Evolutionary conservation across 2,113 vertebrate species (phyloP), one percentile per base, ranked within the genome.

Genomic region (Seriola dumerili): DNA sequence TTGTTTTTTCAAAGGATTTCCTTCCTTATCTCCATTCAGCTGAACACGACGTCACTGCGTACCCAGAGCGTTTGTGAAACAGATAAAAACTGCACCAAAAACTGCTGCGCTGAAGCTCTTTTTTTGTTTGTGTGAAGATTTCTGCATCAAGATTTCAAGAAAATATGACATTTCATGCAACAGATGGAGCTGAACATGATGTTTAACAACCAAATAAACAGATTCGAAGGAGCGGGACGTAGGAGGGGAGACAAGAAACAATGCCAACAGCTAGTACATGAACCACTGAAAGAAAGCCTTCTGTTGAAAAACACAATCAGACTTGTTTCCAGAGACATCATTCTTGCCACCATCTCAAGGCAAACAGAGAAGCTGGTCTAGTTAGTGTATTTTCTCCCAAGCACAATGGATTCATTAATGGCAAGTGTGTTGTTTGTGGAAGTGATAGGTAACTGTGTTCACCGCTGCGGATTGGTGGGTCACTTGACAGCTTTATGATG

Each of bases 181-280:
- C 76, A 80, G 48, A 71, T 66, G 52, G 63, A 67, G 76, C 25
- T 1, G 9, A 78, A 61, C 36, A 57, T 21, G 21, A 61, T 76
- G 74, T 67, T 81, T 72, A 68, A 38, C 80, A 64, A 25, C 61
- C 38, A 54, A 38, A 59, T 76, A 76, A 81, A 81, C 57, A 64
- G 44, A 69, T 86, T 29, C 73, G 65, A 57, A 78, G 64, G 44
- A 85, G 42, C 50, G n/a, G 25, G 32, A 57, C 4, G 69, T 70
- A 66, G 77, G 69, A 76, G 66, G 50, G 12, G 21, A 85, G 52
- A 81, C 42, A 78, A 74, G 67, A 78, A 80, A 76, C 5, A 74
- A 64, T 52, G 38, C 54, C 55, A 69, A 57, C 9, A 23, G 57
- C 40, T 42, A 82, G 63, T 52, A n/a, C 48, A 72, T 80, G 71